phyloP scores from a whole-genome alignment of 1,140 invertebrate genomes.

The Nasonia longicornis region DNA sequence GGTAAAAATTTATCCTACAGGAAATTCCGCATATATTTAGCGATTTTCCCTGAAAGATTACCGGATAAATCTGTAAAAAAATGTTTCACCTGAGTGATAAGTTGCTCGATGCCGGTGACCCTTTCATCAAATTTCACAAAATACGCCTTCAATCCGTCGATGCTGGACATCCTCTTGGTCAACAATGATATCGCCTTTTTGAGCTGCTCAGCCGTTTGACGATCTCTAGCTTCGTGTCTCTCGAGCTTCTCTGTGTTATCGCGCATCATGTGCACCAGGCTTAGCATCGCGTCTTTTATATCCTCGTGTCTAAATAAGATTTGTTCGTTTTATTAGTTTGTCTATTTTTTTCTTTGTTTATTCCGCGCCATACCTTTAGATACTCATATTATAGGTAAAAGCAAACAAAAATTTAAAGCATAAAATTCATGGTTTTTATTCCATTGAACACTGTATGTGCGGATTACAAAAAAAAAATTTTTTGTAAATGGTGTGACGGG shows the following conservation, averaged over 20 bases:
- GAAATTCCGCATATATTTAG: too few species aligned
- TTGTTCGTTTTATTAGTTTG: neutral
- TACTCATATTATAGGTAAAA: too few species aligned
- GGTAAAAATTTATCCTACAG: too few species aligned
- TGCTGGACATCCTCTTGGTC: slow-evolving; percentile 78
- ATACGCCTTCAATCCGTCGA: slow-evolving; percentile 78
- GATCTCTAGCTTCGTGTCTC: slow-evolving; percentile 84
- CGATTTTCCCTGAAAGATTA: too few species aligned
- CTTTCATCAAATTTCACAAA: slow-evolving; percentile 77
- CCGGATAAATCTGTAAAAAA: too few species aligned
- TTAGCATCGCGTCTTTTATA: slow-evolving; percentile 83
- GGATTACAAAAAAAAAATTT: too few species aligned
- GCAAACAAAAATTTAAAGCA: too few species aligned
- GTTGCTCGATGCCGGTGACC: slow-evolving; percentile 75
- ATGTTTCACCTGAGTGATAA: slow-evolving; percentile 61
- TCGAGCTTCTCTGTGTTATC: slow-evolving; percentile 86
- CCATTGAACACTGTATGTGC: too few species aligned
- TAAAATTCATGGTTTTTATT: too few species aligned
- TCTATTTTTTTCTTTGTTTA: too few species aligned
- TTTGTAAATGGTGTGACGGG: too few species aligned
- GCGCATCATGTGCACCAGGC: slow-evolving; percentile 84
- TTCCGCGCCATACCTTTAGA: too few species aligned
- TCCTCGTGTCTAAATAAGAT: slow-evolving; percentile 77
- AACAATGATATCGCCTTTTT: slow-evolving; percentile 79
- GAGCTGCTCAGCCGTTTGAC: slow-evolving; percentile 81